Evolutionary conservation across 2,888 invertebrate species (phyloP), one percentile per base, ranked within the genome.

Genomic region (Parelbella ahira): DNA sequence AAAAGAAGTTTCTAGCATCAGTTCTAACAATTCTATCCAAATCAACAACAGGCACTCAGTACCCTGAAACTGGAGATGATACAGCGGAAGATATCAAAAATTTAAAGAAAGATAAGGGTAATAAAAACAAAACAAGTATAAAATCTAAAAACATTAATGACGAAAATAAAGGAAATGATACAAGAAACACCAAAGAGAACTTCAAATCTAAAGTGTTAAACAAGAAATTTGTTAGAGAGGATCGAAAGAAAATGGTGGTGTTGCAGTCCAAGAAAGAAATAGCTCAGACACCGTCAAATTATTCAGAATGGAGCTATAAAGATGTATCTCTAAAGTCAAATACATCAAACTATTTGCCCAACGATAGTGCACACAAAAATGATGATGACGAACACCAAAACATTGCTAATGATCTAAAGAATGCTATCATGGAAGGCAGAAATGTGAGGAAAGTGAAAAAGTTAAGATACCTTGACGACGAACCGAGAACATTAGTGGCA

Each of bases 11-110:
- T 41, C 32, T 78, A 1, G 43, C 62, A 0, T 74, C 77, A 0
- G 69, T 74, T 0, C 53, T 75, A 0, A 63, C 47, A 0, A 70
- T 76, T 2, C 51, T 80, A 0, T 70, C 77, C 0, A 70, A 77
- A 51, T 59, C 66, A 0, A 68, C 77, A 0, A 56, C 68, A 0
- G 68, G 59, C 0, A 78, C 76, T 0, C 73, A 78, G 37, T 63
- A 49, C 15, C 72, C 73, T 0, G 75, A 66, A 2, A 9, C n/a
- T 1, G 28, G 50, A 0, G 42, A 48, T 5, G n/a, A 15, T 1
- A 51, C 2, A 10, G 28, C 1, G 3, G 12, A 27, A 20, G 6
- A 29, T 27, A 32, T 32, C 45, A 5, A 29, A 13, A 3, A 4
- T 29, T 15, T 7, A 2, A 8, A 3, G 29, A 43, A 28, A 7